phyloP scores from a whole-genome alignment of 1,140 invertebrate species.

The Drosophila arawakana region DNA sequence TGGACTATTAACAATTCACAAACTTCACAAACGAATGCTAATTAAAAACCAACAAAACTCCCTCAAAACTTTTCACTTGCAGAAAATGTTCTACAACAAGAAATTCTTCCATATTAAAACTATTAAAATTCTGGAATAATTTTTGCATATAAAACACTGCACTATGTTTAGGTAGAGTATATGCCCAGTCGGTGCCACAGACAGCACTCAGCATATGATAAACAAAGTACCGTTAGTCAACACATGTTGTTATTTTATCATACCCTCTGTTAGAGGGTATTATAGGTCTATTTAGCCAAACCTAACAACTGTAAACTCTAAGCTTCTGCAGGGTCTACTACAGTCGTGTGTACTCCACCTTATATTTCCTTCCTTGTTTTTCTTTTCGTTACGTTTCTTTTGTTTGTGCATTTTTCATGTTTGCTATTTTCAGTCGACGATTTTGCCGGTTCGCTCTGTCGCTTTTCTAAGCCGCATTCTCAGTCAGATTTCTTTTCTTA shows the following conservation, averaged over 20 bases:
- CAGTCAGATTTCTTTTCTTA: conserved; percentile 44
- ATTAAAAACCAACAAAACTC: conserved; percentile 30
- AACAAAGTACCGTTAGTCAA: conserved; percentile 52
- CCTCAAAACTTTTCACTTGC: not conserved
- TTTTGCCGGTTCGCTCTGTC: conserved; percentile 44
- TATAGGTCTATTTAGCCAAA: no score
- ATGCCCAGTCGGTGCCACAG: conserved; percentile 15
- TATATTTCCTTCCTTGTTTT: not conserved
- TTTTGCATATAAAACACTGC: conserved; percentile 1
- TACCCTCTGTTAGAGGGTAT: no score
- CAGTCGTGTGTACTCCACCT: no score
- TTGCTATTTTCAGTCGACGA: conserved; percentile 23
- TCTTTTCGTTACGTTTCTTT: conserved; percentile 7
- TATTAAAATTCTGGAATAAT: not conserved
- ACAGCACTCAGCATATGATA: conserved; percentile 53
- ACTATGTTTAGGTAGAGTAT: not conserved
- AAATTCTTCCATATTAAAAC: not conserved
- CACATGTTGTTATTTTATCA: conserved; percentile 44
- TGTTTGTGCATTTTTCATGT: conserved; percentile 9
- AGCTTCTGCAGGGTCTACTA: no score
- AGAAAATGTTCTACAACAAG: not conserved
- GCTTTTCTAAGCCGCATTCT: conserved; percentile 50
- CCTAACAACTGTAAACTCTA: no score
- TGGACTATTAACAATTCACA: conserved; percentile 4
- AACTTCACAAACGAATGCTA: conserved; percentile 18